Conservation (phyloP, 1,140 invertebrate genomes). For the Drosophila repleta region DNA sequence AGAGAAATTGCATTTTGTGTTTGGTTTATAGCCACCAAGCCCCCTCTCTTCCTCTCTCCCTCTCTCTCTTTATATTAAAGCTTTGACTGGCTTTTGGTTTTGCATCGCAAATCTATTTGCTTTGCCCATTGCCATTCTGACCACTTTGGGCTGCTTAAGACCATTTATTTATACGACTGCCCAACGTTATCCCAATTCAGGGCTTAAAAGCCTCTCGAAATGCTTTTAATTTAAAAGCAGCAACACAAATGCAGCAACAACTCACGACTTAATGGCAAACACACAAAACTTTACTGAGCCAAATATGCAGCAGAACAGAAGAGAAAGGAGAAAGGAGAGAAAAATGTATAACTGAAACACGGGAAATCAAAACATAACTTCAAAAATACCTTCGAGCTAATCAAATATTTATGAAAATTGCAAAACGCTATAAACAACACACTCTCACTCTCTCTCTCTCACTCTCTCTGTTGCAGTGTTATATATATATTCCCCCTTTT, state of each 20-base stretch:
- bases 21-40: not conserved
- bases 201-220: constrained; percentile 31
- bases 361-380: constrained; percentile 34
- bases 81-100: not conserved
- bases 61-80: not conserved
- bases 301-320: constrained; percentile 23
- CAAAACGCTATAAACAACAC: constrained; percentile 4
- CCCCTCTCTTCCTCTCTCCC: not conserved
- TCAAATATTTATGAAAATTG: constrained; percentile 76
- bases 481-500: not conserved
- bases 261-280: not conserved
- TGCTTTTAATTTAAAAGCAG: constrained; percentile 38
- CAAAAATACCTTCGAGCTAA: constrained; percentile 63
- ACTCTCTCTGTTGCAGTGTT: not conserved
- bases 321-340: too few relatives aligned
- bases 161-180: constrained; percentile 33
- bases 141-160: constrained; percentile 2
- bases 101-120: not conserved
- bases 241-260: constrained; percentile 4
- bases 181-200: constrained; percentile 10
- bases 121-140: constrained; percentile 5
- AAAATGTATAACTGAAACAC: not conserved
- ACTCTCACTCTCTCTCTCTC: too few relatives aligned
- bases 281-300: constrained; percentile 17
- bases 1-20: not conserved